Base-by-base conservation (phyloP, 2,113 vertebrate species). In the Morone saxatilis region DNA sequence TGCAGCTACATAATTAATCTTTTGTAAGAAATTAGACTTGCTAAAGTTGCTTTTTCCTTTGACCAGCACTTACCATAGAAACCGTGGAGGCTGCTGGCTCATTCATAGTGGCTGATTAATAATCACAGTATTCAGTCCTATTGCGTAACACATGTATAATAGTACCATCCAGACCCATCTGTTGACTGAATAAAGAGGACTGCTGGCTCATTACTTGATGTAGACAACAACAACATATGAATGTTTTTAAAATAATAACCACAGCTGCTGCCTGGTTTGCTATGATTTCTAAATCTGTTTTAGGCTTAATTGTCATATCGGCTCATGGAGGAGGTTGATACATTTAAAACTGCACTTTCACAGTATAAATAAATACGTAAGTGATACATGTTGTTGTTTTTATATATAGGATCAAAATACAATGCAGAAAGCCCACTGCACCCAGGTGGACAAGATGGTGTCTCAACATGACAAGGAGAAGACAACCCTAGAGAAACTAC, bases 401-500 rank as follows among this genome's bases (percentile, higher is more conserved):
- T 91, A 25, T 25, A 25, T 71, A 83, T 89, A 99, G 98, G 98
- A 99, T 68, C 96, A 98, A 92, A 98, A 96, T 47, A 88, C 93
- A 81, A 98, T 98, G 97, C 98, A 99, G 96, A 99, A 99, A 93
- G 81, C 97, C 50, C 98, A 99, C 77, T 99, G 98, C 92, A 96
- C 96, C 4, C 98, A 98, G 87, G 96, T 98, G 91, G 98, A 99
- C 92, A 99, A 99, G 94, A 94, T 99, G 74, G 97, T 99, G 91
- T 97, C 97, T 14, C 96, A 96, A 7, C 98, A 98, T 31, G 98
- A 99, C 80, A 99, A 99, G 89, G 98, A 99, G 82, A 99, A 98
- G 79, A 94, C 94, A 0, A 95, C 93, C 13, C 94, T 97, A 5
- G 98, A 99, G 93, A 99, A 99, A 88, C 96, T 96, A 74, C 89